Conservation (phyloP, 2,113 vertebrate genomes). For the Crotophaga sulcirostris region DNA sequence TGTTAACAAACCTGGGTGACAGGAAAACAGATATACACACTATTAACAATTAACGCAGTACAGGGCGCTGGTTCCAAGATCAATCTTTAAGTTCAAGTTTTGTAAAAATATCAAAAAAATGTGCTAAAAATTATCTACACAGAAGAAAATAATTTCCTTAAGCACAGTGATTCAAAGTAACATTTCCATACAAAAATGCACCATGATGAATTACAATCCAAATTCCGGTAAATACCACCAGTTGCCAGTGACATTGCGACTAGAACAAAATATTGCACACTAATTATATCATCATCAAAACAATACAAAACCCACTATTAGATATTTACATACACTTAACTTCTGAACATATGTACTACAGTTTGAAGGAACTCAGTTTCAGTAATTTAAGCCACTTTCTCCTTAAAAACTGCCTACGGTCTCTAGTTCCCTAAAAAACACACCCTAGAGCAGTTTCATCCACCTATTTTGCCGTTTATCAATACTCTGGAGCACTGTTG, state of each 20-base stretch:
- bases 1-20: slow-evolving; percentile 7
- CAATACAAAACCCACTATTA: not conserved
- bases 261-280: not conserved
- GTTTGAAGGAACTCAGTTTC: not conserved
- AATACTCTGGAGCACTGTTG: not conserved
- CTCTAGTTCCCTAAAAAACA: not conserved
- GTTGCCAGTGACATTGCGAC: not conserved
- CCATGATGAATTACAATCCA: not conserved
- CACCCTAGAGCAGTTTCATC: not conserved
- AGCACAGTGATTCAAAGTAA: not conserved
- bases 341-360: not conserved
- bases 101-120: not conserved
- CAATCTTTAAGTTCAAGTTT: not conserved
- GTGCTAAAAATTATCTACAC: not conserved
- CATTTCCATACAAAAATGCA: not conserved
- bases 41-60: not conserved
- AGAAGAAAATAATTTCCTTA: not conserved
- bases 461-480: not conserved
- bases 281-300: too few species aligned
- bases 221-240: not conserved
- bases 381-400: not conserved
- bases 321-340: not conserved
- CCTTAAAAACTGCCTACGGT: not conserved
- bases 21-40: not conserved
- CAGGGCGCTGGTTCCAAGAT: not conserved